phyloP scores from a whole-genome alignment of 2,888 invertebrate genomes.

The Leucozona laternaria region DNA sequence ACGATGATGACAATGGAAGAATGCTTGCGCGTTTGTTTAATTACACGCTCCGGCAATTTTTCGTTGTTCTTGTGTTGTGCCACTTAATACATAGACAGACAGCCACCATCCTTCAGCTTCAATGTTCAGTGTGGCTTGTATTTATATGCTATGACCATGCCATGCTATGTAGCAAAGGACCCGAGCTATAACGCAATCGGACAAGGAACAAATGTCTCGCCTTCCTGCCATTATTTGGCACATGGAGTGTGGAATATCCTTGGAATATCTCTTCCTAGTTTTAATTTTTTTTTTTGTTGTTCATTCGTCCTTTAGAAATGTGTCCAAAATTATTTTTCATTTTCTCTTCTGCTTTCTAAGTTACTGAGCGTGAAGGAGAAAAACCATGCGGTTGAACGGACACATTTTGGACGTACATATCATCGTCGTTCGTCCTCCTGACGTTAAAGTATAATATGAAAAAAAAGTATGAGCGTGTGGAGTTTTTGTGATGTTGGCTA shows the following conservation, averaged over 20 bases:
- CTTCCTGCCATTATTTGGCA: constrained; percentile 56
- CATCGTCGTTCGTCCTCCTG: constrained; percentile 16
- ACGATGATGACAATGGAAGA: constrained; percentile 43
- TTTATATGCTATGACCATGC: background rate
- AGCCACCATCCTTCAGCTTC: constrained; percentile 11
- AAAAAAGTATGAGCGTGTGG: background rate
- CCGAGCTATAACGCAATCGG: constrained; percentile 32
- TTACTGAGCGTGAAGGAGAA: constrained; percentile 14
- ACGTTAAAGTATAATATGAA: constrained; percentile 12
- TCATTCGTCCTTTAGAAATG: constrained; percentile 1
- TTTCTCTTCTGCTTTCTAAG: background rate
- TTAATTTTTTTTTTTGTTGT: background rate
- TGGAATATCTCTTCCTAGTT: constrained; percentile 5
- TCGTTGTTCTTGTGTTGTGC: background rate
- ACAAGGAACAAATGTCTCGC: constrained; percentile 51
- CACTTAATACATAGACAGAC: constrained; percentile 19
- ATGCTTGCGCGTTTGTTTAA: constrained; percentile 57
- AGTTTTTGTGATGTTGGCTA: constrained; percentile 3
- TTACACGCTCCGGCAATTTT: constrained; percentile 54
- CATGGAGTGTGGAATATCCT: constrained; percentile 23
- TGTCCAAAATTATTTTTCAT: constrained; percentile 38
- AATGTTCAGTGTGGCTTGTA: constrained; percentile 18
- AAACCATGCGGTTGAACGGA: constrained; percentile 30
- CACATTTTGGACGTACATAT: constrained; percentile 28
- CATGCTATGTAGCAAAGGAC: background rate